These are phyloP conservation scores for Enteromius radiatus DNA, from an alignment of 2,797 vertebrate species.

Conservation along the genomic window DNA sequence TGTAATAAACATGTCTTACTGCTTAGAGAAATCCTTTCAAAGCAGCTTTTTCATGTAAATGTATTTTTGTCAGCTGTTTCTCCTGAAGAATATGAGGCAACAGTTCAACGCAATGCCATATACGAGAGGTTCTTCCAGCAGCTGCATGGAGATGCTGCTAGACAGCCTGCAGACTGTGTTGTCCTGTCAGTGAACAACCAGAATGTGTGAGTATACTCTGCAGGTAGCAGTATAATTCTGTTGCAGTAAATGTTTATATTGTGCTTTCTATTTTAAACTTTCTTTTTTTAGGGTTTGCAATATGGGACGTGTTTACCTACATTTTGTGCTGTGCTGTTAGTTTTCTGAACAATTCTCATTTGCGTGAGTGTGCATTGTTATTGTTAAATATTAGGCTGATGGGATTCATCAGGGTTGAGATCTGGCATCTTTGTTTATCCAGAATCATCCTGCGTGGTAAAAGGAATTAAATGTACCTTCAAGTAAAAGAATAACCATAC, in stretches of 20 bases:
- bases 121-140: conserved; percentile 79
- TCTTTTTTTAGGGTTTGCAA: not conserved
- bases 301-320: not conserved
- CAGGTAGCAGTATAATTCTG: not conserved
- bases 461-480: not conserved
- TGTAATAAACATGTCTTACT: too few relatives aligned
- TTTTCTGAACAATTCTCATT: not conserved
- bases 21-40: not conserved
- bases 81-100: conserved; percentile 62
- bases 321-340: not conserved
- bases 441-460: not conserved
- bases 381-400: not conserved
- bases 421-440: not conserved
- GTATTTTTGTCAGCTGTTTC: not conserved
- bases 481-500: not conserved
- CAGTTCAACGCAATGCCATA: conserved; percentile 73
- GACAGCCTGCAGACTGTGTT: conserved; percentile 77
- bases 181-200: conserved; percentile 79
- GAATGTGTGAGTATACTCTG: conserved; percentile 73
- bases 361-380: not conserved
- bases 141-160: conserved; percentile 74
- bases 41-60: not conserved
- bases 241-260: not conserved
- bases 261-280: not conserved
- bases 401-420: not conserved